phyloP scores from a whole-genome alignment of 2,797 vertebrate genomes.

The Betta splendens region DNA sequence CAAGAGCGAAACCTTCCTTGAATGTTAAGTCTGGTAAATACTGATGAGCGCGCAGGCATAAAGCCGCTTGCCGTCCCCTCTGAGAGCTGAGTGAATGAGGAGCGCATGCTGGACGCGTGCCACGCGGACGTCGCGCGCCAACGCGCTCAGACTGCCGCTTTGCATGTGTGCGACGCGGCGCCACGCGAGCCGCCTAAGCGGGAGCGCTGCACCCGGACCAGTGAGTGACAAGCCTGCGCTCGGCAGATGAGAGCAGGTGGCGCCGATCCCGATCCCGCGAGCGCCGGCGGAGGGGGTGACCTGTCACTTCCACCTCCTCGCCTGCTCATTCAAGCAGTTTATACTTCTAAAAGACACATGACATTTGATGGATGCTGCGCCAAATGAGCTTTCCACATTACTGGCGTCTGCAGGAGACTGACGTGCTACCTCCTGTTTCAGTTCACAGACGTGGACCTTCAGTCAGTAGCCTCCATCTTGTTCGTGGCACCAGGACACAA shows the following conservation, averaged over 20 bases:
- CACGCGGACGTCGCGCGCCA: constrained; percentile 10
- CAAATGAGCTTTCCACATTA: constrained; percentile 29
- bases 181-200: constrained; percentile 16
- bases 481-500: constrained; percentile 15
- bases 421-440: background rate
- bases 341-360: constrained; percentile 29
- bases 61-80: constrained; percentile 17
- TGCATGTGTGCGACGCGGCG: background rate
- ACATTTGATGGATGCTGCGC: constrained; percentile 35
- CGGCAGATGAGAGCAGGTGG: constrained; percentile 36
- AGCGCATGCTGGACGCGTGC: background rate
- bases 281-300: constrained; percentile 37
- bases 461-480: too few relatives aligned
- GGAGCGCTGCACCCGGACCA: constrained; percentile 24
- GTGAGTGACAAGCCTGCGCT: constrained; percentile 30
- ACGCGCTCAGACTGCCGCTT: constrained; percentile 30
- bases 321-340: constrained; percentile 25
- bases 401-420: constrained; percentile 26
- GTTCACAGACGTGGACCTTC: too few relatives aligned
- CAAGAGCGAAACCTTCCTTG: constrained; percentile 10
- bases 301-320: constrained; percentile 46
- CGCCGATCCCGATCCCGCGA: constrained; percentile 20
- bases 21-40: constrained; percentile 25
- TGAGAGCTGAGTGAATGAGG: background rate
- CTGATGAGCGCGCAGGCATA: constrained; percentile 11